Conservation (phyloP, 2,113 vertebrate species). For the Oriolus oriolus region DNA sequence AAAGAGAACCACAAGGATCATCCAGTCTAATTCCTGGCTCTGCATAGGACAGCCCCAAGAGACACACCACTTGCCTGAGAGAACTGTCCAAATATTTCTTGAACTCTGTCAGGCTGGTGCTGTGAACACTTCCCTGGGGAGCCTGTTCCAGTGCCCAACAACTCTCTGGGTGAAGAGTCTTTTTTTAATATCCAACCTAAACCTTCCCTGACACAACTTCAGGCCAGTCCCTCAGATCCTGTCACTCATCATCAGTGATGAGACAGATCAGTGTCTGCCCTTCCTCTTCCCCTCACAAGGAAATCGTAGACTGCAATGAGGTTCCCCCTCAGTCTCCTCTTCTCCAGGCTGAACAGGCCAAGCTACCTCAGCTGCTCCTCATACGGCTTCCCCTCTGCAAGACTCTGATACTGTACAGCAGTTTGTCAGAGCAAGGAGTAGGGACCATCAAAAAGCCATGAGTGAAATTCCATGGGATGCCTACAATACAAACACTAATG, state of each 20-base stretch:
- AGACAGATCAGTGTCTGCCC: too few species aligned
- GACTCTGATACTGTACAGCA: not conserved
- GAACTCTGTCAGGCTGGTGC: not conserved
- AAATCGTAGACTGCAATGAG: too few species aligned
- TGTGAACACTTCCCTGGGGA: not conserved
- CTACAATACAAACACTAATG: not conserved
- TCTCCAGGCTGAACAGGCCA: not conserved
- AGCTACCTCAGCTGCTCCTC: not conserved
- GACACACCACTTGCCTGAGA: not conserved
- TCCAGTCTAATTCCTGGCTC: too few species aligned
- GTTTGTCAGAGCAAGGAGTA: not conserved
- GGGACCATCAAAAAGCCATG: not conserved
- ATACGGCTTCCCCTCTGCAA: not conserved
- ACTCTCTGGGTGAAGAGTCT: fast-evolving
- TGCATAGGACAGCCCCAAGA: not conserved
- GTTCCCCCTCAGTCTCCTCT: not conserved
- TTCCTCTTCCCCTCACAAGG: not conserved
- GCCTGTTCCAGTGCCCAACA: fast-evolving
- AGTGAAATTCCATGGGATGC: not conserved
- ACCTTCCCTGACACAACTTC: not conserved
- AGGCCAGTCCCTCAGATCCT: not conserved
- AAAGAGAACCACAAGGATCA: not conserved
- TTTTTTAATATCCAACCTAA: fast-evolving
- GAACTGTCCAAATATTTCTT: not conserved
- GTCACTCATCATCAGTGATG: not conserved